Base-by-base conservation (phyloP, 2,113 vertebrate genomes). In the Nothobranchius kuhntae region DNA sequence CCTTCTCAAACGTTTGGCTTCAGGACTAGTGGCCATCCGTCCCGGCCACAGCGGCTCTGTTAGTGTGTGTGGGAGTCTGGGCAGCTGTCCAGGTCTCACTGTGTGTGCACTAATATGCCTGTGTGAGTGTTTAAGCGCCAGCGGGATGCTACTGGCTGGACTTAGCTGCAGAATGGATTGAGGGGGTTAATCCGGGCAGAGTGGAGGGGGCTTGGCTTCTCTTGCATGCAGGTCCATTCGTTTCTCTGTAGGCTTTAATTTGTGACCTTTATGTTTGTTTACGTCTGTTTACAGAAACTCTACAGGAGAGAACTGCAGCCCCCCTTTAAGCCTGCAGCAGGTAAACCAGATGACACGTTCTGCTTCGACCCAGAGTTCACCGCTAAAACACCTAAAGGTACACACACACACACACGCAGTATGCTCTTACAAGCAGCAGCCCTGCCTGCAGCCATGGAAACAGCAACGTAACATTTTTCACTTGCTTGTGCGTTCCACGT, bases 291-390 rank as follows among this genome's bases (percentile, higher is more conserved):
- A n/a, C 47, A 98, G 97, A 97, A 96, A 92, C 89, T 99, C 68
- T 98, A 93, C 91, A 94, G 95, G 87, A 93, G 93, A 91, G 97
- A 99, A 88, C 95, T 98, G 52, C 95, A 96, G 64, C 96, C 97
- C 75, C 97, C 96, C 0, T 99, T 98, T 86, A 98, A 96, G 89
- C 96, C 96, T 68, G 95, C 96, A 71, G 94, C 95, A 84, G 97
- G 97, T 81, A 98, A 98, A 89, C 95, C 96, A 79, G 96, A 98
- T 77, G 96, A 98, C 87, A 98, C 97, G 3, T 98, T 98, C 90
- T 99, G 96, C 90, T 99, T 99, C 58, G 97, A 99, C 92, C 96
- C 97, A 21, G 97, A 99, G 90, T 99, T 98, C 92, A 99, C 97
- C 68, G 96, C 96, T 83, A 99, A 98, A 95, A 99, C 96, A 44